These are phyloP conservation scores for Boloria selene DNA, from an alignment of 2,888 invertebrate genomes.

Conservation along the genomic window DNA sequence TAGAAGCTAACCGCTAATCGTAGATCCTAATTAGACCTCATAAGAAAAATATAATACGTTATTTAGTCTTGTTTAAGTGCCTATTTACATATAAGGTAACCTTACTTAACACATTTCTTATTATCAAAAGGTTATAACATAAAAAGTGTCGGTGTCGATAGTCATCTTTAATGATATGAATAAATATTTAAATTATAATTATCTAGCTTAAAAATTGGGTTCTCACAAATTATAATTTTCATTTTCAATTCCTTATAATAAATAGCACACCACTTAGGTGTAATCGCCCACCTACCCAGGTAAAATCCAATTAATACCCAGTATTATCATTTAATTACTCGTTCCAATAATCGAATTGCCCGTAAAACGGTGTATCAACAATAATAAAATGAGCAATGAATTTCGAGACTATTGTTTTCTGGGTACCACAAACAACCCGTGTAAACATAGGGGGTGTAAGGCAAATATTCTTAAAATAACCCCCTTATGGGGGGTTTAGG, in stretches of 20 bases:
- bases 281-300: constrained; percentile 61
- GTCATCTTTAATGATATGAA: neutral
- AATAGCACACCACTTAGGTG: constrained; percentile 56
- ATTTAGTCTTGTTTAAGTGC: no score
- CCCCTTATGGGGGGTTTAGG: constrained; percentile 56
- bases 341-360: constrained; percentile 80
- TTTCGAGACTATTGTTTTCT: constrained; percentile 82
- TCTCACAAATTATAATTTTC: constrained; percentile 32
- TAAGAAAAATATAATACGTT: constrained; percentile 11
- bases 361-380: constrained; percentile 81
- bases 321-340: constrained; percentile 82
- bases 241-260: constrained; percentile 45
- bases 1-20: neutral
- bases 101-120: no score
- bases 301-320: constrained; percentile 79
- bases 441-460: constrained; percentile 75
- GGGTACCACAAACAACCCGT: constrained; percentile 80
- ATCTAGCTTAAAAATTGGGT: constrained; percentile 28
- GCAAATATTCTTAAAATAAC: constrained; percentile 82
- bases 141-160: no score
- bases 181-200: constrained; percentile 12
- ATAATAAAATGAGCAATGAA: constrained; percentile 83
- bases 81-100: no score
- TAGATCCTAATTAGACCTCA: constrained; percentile 8
- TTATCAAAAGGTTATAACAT: no score